These are phyloP conservation scores for Xiphophorus hellerii DNA, from an alignment of 2,113 vertebrate species.

Conservation along the genomic window DNA sequence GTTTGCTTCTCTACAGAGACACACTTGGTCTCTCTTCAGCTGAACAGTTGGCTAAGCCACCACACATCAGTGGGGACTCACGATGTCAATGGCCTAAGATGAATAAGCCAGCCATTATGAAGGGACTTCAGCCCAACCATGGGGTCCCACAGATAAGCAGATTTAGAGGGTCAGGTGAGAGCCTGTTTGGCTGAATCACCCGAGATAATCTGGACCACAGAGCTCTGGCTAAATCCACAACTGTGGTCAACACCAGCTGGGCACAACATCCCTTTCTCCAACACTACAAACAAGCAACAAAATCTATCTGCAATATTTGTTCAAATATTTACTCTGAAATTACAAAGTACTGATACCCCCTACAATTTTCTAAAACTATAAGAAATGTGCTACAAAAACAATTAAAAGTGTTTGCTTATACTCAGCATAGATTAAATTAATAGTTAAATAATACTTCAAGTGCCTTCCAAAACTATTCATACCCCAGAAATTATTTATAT, in stretches of 20 bases:
- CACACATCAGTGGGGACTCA: slow-evolving; percentile 22
- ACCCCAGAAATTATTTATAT: background rate
- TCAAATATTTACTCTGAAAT: background rate
- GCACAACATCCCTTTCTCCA: slow-evolving; percentile 21
- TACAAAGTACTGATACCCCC: background rate
- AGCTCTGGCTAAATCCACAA: slow-evolving; percentile 40
- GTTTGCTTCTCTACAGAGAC: slow-evolving; percentile 3
- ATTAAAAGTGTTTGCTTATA: background rate
- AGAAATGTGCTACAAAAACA: background rate
- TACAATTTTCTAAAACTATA: background rate
- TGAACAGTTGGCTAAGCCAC: slow-evolving; percentile 29
- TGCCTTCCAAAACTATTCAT: background rate
- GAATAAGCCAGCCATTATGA: slow-evolving; percentile 60
- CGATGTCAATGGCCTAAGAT: slow-evolving; percentile 28
- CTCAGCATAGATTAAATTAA: background rate
- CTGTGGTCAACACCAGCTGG: slow-evolving; percentile 14
- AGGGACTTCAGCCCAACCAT: slow-evolving; percentile 46
- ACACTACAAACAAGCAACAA: background rate
- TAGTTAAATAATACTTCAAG: background rate
- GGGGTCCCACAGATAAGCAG: slow-evolving; percentile 60
- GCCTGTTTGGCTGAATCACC: slow-evolving; percentile 48
- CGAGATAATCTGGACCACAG: slow-evolving; percentile 60
- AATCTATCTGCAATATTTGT: slow-evolving; percentile 5
- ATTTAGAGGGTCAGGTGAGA: slow-evolving; percentile 68
- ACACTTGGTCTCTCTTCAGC: slow-evolving; percentile 2